phyloP scores from a whole-genome alignment of 2,888 invertebrate genomes.

The Pantelozetes paolii region DNA sequence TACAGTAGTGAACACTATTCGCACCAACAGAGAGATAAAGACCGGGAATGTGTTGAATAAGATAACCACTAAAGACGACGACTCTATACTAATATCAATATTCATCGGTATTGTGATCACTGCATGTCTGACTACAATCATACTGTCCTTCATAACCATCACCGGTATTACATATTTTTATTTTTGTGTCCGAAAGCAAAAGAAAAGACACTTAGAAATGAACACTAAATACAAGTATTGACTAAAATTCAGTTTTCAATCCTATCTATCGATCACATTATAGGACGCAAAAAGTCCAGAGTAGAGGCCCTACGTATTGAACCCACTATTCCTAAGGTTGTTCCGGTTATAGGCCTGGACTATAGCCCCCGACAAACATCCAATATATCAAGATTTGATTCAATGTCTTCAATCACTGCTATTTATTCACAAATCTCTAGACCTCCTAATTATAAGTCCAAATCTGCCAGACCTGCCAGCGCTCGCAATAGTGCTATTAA shows the following conservation, averaged over 20 bases:
- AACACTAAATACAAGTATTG: not conserved
- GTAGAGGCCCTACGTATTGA: slow-evolving; percentile 38
- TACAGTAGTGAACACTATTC: not conserved
- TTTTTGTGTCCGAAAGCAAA: slow-evolving; percentile 3
- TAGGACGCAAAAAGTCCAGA: slow-evolving; percentile 34
- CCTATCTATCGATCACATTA: not conserved
- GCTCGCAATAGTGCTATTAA: not conserved
- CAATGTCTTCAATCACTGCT: slow-evolving; percentile 37
- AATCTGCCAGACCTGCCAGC: not conserved
- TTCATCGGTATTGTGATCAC: slow-evolving; percentile 40
- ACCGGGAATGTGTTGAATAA: slow-evolving; percentile 11
- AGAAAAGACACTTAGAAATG: not conserved
- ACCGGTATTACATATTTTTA: slow-evolving; percentile 37
- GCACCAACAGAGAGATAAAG: not conserved
- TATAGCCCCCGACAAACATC: slow-evolving; percentile 35
- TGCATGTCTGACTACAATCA: slow-evolving; percentile 36
- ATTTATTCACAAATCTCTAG: slow-evolving; percentile 38
- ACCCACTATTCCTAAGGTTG: slow-evolving; percentile 34
- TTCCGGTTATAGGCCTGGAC: slow-evolving; percentile 38
- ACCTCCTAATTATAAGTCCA: slow-evolving; percentile 9
- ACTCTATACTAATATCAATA: slow-evolving; percentile 39
- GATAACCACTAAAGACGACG: slow-evolving; percentile 15
- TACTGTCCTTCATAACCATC: slow-evolving; percentile 36
- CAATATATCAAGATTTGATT: slow-evolving; percentile 33
- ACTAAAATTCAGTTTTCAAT: not conserved